These are phyloP conservation scores for Aleadryas rufinucha DNA, from an alignment of 2,113 vertebrate genomes.

Conservation along the genomic window DNA sequence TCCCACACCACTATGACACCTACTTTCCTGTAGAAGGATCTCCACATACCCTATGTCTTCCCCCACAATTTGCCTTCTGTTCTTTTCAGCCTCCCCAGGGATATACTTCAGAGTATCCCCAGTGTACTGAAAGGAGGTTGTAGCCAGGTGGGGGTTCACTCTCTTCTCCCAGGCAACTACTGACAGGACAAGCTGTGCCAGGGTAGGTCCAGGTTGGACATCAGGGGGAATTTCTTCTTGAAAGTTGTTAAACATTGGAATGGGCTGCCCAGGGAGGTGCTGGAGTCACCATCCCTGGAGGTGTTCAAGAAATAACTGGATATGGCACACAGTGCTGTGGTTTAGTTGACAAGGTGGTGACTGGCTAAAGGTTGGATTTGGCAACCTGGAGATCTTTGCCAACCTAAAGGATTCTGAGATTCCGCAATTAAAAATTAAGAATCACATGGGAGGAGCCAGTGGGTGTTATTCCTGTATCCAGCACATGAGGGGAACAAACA, in stretches of 20 bases:
- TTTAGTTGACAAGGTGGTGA: background rate
- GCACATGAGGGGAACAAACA: rapidly evolving
- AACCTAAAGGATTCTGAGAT: no score
- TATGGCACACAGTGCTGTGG: background rate
- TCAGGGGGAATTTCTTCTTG: background rate
- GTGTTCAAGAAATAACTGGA: background rate
- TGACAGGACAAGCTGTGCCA: background rate
- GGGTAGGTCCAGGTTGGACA: no score
- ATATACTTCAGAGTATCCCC: background rate
- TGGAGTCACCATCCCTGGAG: background rate
- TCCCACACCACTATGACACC: background rate
- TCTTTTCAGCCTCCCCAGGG: background rate
- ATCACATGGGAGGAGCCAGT: background rate
- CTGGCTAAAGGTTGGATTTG: background rate
- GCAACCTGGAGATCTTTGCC: background rate
- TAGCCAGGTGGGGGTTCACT: no score
- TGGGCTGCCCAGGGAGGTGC: background rate
- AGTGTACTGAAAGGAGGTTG: background rate
- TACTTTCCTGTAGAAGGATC: background rate
- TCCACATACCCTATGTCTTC: background rate
- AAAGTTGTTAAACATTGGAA: background rate
- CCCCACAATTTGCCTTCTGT: rapidly evolving
- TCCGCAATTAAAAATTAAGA: background rate
- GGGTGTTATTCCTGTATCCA: background rate
- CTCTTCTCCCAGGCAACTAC: background rate